Base-by-base conservation (phyloP, 2,113 vertebrate genomes). In the Castor canadensis region DNA sequence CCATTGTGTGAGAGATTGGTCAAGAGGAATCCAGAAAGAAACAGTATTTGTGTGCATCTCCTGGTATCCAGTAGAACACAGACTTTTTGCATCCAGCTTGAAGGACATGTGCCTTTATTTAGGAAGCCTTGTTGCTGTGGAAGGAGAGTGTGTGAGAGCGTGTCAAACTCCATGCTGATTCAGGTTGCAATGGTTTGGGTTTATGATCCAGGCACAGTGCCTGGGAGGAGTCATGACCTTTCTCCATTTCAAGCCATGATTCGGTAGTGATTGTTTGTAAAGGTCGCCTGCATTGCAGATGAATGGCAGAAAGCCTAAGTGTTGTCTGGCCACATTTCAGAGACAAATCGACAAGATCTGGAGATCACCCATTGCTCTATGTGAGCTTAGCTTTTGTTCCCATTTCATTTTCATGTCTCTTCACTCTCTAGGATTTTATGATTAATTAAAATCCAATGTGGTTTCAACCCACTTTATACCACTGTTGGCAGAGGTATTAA, bases 191-290 rank as follows among this genome's bases (percentile, higher is more conserved):
- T n/a, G n/a, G n/a, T n/a, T n/a, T n/a, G n/a, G n/a, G n/a, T n/a
- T n/a, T n/a, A n/a, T n/a, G n/a, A n/a, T 64, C 20, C 54, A 24
- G 40, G 30, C 9, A 1, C 2, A 0, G 6, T 1, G 1, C 75
- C 62, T 64, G 32, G 5, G 0, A 16, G 40, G 45, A 71, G 35
- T 16, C 15, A 0, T 2, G 40, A 5, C 38, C 3, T 32, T 4
- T n/a, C 6, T 4, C 5, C 1, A 26, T 11, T 66, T 26, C 22
- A 9, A 6, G 20, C 6, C 7, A 11, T 12, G 9, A n/a, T n/a
- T n/a, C n/a, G n/a, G n/a, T n/a, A 5, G 52, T 3, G 2, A 4
- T 24, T 1, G 1, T 32, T 45, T 32, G n/a, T 1, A 3, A 16
- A 5, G 35, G 52, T 26, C 1, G 1, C 4, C 24, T 16, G 35